A percentile compares a stretch with the other conserved stretches of the same genome.
phyloP scores from a whole-genome alignment of 2,797 vertebrate genomes.

The Halcyon chelicuti region DNA sequence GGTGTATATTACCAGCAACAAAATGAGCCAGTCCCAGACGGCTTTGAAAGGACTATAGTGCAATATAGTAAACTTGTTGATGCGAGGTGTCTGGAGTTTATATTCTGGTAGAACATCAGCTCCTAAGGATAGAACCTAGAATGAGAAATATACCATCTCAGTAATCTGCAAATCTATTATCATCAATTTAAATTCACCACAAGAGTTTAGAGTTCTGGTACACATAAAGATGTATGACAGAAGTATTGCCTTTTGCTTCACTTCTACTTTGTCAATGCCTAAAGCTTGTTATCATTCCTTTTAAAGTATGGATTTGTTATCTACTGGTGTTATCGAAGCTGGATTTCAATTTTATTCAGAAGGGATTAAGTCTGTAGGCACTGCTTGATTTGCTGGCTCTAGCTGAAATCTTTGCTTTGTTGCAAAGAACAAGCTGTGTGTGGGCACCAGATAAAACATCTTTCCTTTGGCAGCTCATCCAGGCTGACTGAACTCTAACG shows the following conservation, averaged over 20 bases:
- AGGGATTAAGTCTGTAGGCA: constrained; percentile 10
- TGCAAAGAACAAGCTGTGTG: background rate
- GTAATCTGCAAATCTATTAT: background rate
- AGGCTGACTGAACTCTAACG: background rate
- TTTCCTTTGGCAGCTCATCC: background rate
- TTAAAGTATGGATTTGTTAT: background rate
- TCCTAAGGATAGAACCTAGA: constrained; percentile 94
- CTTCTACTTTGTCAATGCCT: background rate
- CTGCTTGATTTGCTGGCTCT: background rate
- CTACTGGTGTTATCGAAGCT: background rate
- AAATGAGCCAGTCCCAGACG: constrained; percentile 98
- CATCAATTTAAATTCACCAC: background rate
- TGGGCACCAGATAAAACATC: background rate
- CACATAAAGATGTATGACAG: background rate
- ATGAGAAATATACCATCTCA: constrained; percentile 11
- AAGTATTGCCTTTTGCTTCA: background rate
- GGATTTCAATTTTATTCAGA: constrained; percentile 30
- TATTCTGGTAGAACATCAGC: constrained; percentile 98
- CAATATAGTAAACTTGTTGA: constrained; percentile 98
- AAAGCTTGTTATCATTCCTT: background rate
- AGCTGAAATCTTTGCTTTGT: constrained; percentile 17
- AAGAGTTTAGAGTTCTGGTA: background rate
- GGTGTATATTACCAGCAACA: constrained; percentile 96
- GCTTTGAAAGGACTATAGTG: constrained; percentile 99
- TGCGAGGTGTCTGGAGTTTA: constrained; percentile 95